Base-by-base conservation (phyloP, 1,140 invertebrate species). In the Anoplophora glabripennis region DNA sequence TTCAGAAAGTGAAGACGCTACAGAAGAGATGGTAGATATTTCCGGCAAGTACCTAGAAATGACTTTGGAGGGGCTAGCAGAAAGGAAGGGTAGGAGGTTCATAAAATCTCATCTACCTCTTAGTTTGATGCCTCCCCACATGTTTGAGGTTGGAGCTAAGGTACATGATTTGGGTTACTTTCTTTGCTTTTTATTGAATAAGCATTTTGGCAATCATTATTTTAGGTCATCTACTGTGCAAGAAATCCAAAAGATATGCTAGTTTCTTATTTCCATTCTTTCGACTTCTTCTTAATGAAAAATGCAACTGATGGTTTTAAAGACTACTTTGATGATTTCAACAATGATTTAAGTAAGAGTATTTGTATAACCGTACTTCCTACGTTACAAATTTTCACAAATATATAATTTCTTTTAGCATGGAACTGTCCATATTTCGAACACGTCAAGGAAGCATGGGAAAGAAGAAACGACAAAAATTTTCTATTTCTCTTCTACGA, bases 151-250 rank as follows among this genome's bases (percentile, higher is more conserved):
- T 2, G 21, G 5, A 28, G 21, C 21, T 5, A 28, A 28, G 21
- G 21, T 28, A n/a, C n/a, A n/a, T n/a, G n/a, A n/a, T n/a, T n/a
- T n/a, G n/a, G 21, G 21, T 28, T 28, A 3, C 21, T 28, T 28
- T 28, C 21, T 28, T 28, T 28, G 2, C 5, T 28, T 5, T 28
- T 28, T 28, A 28, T 28, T 28, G n/a, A n/a, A n/a, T n/a, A n/a
- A n/a, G 7, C 7, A 37, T 37, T 37, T 37, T 37, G 36, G n/a
- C n/a, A 37, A 37, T 7, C 7, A n/a, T 8, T 37, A 37, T 37
- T 37, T 37, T 15, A 42, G 40, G n/a, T 42, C n/a, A 42, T 42
- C n/a, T 42, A 42, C n/a, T 42, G 40, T 42, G 40, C 40, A 42
- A 42, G 40, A n/a, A 42, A 42, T 42, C 40, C 40, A 7, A 42